Base-by-base conservation (phyloP, 2,113 vertebrate species). In the Taxidea taxus region DNA sequence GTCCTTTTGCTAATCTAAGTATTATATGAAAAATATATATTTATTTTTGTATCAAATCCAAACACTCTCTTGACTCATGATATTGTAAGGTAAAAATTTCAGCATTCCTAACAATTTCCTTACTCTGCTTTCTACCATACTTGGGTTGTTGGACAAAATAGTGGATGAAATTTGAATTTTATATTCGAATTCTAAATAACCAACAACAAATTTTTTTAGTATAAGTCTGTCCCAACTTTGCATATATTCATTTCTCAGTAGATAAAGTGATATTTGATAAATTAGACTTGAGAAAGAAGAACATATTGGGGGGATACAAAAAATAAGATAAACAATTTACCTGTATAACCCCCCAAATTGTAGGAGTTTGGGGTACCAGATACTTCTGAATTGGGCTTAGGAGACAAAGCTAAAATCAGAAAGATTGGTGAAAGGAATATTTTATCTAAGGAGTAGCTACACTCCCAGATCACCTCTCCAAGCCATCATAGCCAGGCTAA, bases 121-220 rank as follows among this genome's bases (percentile, higher is more conserved):
- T 95, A 58, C n/a, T 51, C n/a, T 89, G 3, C 15, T 90, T 86
- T 83, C 2, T 12, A 21, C 18, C 20, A 47, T n/a, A 8, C 54
- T 49, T 89, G 25, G 34, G 9, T 82, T 83, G 37, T 62, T 75
- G 25, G 27, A 54, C 86, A 84, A 92, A 96, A 90, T 89, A 80
- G 29, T 86, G 4, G 9, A 49, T 39, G 70, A 85, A 39, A 70
- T 96, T 68, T 91, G 11, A 86, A 42, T 42, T 74, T 51, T 62
- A 78, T 44, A 85, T 95, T 81, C 91, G 9, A 92, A 64, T 68
- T 96, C 94, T 80, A 70, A 39, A 51, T 66, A 80, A 78, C 51
- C 4, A 84, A 77, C 7, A 80, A 77, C 4, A 87, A n/a, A 51
- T 37, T 70, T 75, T 75, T 72, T 91, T 68, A 66, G 44, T 68